phyloP scores from a whole-genome alignment of 1,140 invertebrate species.

The Oryzaephilus surinamensis region DNA sequence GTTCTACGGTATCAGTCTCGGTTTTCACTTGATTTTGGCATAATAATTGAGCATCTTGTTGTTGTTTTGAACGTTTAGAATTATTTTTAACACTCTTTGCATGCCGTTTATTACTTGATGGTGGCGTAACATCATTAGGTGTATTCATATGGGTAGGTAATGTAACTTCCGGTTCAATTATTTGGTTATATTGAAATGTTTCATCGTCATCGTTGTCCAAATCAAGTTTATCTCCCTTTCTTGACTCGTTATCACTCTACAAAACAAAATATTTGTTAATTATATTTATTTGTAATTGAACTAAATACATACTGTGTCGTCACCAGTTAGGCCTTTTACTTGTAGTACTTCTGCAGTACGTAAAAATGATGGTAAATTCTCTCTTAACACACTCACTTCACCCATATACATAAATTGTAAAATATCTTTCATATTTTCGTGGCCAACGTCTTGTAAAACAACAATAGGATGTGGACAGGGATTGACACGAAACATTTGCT shows the following conservation, averaged over 20 bases:
- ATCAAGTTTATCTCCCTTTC: constrained; percentile 27
- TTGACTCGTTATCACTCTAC: constrained; percentile 24
- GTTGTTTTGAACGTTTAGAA: constrained; percentile 15
- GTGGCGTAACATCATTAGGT: constrained; percentile 3
- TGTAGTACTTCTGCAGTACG: constrained; percentile 79
- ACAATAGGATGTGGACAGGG: constrained; percentile 51
- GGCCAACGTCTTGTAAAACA: constrained; percentile 66
- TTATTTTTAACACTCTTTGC: constrained; percentile 9
- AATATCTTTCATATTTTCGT: constrained; percentile 64
- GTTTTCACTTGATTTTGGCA: too few species aligned
- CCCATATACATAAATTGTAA: constrained; percentile 80
- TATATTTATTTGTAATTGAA: too few species aligned
- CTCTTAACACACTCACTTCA: constrained; percentile 83
- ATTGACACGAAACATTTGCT: constrained; percentile 52
- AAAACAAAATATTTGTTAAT: constrained; percentile 1
- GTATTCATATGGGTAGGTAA: constrained; percentile 10
- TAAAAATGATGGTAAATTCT: constrained; percentile 75
- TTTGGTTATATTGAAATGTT: constrained; percentile 14
- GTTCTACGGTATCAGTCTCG: too few species aligned
- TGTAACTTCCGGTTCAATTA: constrained; percentile 20
- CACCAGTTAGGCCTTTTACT: constrained; percentile 70
- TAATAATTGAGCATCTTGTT: not conserved
- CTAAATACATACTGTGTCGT: constrained; percentile 34
- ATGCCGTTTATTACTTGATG: constrained; percentile 13
- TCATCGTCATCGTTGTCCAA: constrained; percentile 24